Evolutionary conservation across 1,140 invertebrate species (phyloP), one percentile per base, ranked within the genome.

Genomic region (Samia ricini): DNA sequence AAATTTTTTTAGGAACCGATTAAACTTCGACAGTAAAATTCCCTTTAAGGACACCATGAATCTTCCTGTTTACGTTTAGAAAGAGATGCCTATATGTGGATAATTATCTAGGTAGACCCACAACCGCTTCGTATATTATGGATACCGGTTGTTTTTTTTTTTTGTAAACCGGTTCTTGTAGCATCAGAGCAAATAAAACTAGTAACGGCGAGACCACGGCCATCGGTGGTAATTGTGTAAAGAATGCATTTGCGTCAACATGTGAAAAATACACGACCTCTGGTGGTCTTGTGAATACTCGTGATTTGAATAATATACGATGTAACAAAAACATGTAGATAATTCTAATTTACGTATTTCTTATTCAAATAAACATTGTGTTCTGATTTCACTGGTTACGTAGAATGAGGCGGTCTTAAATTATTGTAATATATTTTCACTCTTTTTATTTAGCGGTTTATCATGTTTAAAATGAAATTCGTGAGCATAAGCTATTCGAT

Each of bases 1-100:
- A 83, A 85, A 86, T 86, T 83, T 70, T 83, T 80, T 77, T 77
- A 71, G 68, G 79, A 81, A 85, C 68, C 77, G 80, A 81, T 79
- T 82, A 81, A 61, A 73, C 73, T 79, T 79, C 71, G 76, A 81
- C 82, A 72, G 75, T 80, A 69, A 79, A 85, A 86, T 82, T 83
- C 76, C 80, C 67, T 82, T 77, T 81, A 81, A 76, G 73, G 77
- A 72, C 64, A 74, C 74, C 72, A 80, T 81, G 77, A 82, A 83
- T 83, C 79, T 74, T 74, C 67, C 70, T 71, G 72, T 78, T 77
- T 76, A 73, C 74, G 77, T 83, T 86, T 85, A 82, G 78, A 83
- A 77, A 64, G 80, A 81, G 81, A 81, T 68, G 76, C 78, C 82
- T 79, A 72, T 77, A 79, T 74, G 73, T 75, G 71, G 74, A 62